Evolutionary conservation across 2,113 vertebrate genomes (phyloP).

Genomic region (Lanius collurio): DNA sequence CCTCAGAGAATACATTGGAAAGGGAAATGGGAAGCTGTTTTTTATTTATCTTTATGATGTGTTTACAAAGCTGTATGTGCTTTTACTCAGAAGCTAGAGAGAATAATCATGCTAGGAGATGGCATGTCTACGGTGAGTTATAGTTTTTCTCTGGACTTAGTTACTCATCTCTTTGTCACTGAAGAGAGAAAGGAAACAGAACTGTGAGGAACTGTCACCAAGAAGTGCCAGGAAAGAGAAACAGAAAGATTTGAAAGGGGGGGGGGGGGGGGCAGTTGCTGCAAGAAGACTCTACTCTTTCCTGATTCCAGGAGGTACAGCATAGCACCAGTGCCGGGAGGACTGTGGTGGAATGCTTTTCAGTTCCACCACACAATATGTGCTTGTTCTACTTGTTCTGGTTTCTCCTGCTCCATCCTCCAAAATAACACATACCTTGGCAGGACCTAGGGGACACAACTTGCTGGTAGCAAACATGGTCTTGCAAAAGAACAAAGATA

Average conservation of each 20-base stretch:
- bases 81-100: not conserved
- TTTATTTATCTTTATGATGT: not conserved
- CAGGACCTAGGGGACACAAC: not conserved
- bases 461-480: not conserved
- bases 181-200: not conserved
- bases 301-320: not conserved
- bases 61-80: not conserved
- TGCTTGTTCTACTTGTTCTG: not conserved
- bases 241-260: not conserved
- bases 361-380: not conserved
- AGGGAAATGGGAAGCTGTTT: not conserved
- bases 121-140: not conserved
- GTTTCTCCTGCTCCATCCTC: not conserved
- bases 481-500: not conserved
- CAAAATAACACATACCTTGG: not conserved
- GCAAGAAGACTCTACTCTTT: not conserved
- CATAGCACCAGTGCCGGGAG: not conserved
- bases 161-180: not conserved
- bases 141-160: not conserved
- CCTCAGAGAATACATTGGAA: not conserved
- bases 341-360: not conserved
- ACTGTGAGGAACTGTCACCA: not conserved
- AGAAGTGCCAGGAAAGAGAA: not conserved
- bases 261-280: not conserved
- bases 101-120: not conserved